Percentiles rank a stretch among this genome's conserved stretches.
Conservation (phyloP, 2,888 invertebrate genomes). For the Thecophora atra region DNA sequence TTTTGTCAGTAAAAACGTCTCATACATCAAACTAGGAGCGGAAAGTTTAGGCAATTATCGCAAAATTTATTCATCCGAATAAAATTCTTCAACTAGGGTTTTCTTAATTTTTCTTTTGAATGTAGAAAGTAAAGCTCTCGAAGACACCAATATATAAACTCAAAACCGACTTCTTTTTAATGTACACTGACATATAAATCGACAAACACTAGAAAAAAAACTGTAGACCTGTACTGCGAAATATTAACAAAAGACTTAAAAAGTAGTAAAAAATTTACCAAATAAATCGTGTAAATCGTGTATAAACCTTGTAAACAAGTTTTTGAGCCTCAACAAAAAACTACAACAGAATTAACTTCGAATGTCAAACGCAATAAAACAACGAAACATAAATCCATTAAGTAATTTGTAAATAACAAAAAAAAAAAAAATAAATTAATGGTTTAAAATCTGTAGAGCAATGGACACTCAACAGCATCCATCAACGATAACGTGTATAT, state of each 20-base stretch:
- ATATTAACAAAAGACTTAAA: conserved; percentile 12
- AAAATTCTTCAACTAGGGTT: conserved; percentile 45
- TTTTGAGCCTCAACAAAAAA: conserved; percentile 29
- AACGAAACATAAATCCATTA: not conserved
- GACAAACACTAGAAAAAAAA: conserved; percentile 34
- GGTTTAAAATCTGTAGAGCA: conserved; percentile 27
- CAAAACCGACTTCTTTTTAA: conserved; percentile 16
- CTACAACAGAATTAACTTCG: not conserved
- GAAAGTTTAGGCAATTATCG: conserved; percentile 63
- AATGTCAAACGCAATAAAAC: not conserved
- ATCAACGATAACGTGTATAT: conserved; percentile 33
- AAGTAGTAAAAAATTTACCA: too few species aligned
- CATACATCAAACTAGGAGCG: conserved; percentile 71
- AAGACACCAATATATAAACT: conserved; percentile 20
- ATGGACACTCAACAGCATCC: conserved; percentile 46
- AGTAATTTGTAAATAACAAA: not conserved
- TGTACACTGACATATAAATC: not conserved
- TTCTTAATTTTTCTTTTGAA: conserved; percentile 32
- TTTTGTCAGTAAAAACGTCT: conserved; percentile 72
- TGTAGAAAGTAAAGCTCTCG: conserved; percentile 35
- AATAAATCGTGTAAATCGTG: conserved; percentile 10
- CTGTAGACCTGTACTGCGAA: not conserved
- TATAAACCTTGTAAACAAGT: conserved; percentile 26
- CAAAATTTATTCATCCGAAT: conserved; percentile 66
- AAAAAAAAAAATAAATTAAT: not conserved